Base-by-base conservation (phyloP, 1,140 invertebrate genomes). In the Papilio polyxenes region DNA sequence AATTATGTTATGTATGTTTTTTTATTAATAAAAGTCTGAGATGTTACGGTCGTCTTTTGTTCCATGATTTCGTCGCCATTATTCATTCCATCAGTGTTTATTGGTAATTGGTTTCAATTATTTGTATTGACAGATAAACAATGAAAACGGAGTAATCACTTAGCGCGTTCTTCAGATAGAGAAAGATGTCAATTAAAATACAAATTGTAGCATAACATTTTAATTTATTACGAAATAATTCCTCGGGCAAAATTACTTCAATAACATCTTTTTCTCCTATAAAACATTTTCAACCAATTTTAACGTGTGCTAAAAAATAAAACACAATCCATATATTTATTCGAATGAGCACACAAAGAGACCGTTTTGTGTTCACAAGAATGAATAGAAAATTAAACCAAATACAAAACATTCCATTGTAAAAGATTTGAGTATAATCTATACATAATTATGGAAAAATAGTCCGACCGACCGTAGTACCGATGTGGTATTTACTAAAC, bases 91-190 rank as follows among this genome's bases (percentile, higher is more conserved):
- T 72, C 77, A 86, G 83, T 83, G 84, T 85, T 86, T 87, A 87
- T 86, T 89, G 85, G 85, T 89, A 89, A 89, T 89, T 87, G 89
- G 88, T 89, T 89, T 88, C 87, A 87, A 89, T 88, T 89, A 89
- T 89, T 89, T 89, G 87, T 89, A 87, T 89, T 89, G 87, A 89
- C 89, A 87, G 86, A 88, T 87, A 89, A 89, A 89, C 89, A 89
- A 86, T 87, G 87, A 87, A 85, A 72, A 72, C 31, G 11, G 11
- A 72, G 65, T 15, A 72, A 72, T 72, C 65, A 72, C 65, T 72
- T 40, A 72, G 13, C 31, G 31, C 15, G 11, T 37, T 65, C 65
- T 37, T 37, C 13, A 13, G 31, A 72, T 4, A 17, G 37, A 3
- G 20, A 23, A 65, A 65, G 11, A 13, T 23, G 23, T 10, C 62